Evolutionary conservation across 2,888 invertebrate species (phyloP).

Genomic region (Rhagophthalmus giganteus): DNA sequence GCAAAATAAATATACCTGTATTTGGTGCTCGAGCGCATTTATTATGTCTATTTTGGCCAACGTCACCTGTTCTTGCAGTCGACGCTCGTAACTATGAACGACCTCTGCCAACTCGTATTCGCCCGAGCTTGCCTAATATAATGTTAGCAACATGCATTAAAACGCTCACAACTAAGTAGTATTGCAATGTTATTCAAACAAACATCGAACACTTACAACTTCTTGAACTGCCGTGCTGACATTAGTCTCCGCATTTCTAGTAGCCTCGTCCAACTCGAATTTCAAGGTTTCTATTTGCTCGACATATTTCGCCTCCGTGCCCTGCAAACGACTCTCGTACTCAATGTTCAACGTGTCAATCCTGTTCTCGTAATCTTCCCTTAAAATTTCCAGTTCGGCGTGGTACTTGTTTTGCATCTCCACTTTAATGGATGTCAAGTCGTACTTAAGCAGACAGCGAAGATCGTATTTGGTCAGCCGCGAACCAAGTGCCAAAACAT

Average conservation of each 20-base stretch:
- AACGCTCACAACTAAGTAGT: conserved; percentile 9
- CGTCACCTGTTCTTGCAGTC: conserved; percentile 64
- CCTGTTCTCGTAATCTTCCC: conserved; percentile 50
- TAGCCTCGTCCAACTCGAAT: conserved; percentile 55
- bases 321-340: conserved; percentile 54
- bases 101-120: conserved; percentile 54
- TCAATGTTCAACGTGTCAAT: conserved; percentile 55
- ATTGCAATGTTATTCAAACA: conserved; percentile 13
- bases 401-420: conserved; percentile 56
- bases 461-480: conserved; percentile 43
- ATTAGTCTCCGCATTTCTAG: conserved; percentile 49
- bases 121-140: conserved; percentile 47
- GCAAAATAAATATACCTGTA: conserved; percentile 64
- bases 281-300: conserved; percentile 60
- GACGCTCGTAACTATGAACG: conserved; percentile 57
- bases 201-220: conserved; percentile 51
- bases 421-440: conserved; percentile 38
- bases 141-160: conserved; percentile 19
- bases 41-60: conserved; percentile 70
- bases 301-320: conserved; percentile 58
- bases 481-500: conserved; percentile 38
- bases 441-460: conserved; percentile 42
- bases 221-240: conserved; percentile 59
- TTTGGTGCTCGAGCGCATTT: conserved; percentile 69
- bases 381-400: conserved; percentile 48